These are phyloP conservation scores for Oreotrochilus melanogaster DNA, from an alignment of 2,113 vertebrate species.

Conservation along the genomic window DNA sequence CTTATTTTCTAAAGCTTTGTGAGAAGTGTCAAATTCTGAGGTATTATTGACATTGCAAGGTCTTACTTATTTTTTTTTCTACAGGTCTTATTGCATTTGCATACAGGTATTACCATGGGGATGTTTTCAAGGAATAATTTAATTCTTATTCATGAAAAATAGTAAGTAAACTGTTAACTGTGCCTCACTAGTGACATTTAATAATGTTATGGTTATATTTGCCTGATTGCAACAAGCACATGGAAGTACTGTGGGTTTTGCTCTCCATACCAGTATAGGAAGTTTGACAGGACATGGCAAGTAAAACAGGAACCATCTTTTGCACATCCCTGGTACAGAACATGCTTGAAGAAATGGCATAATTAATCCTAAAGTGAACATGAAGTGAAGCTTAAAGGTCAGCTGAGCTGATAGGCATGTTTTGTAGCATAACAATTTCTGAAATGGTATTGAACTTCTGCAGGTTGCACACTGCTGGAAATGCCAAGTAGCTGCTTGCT, in stretches of 20 bases:
- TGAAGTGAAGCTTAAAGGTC: slow-evolving; percentile 38
- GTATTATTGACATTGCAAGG: neutral
- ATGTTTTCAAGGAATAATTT: neutral
- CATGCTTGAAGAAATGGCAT: neutral
- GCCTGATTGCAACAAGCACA: neutral
- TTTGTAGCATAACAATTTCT: slow-evolving; percentile 15
- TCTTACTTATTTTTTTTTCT: no score
- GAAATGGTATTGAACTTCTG: neutral
- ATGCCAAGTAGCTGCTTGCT: slow-evolving; percentile 27
- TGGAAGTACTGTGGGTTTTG: neutral
- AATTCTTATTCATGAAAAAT: neutral
- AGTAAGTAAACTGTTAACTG: neutral
- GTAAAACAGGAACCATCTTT: neutral
- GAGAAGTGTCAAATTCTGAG: neutral
- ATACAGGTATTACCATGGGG: neutral
- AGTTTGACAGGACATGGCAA: neutral
- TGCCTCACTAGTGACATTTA: neutral
- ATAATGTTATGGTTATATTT: neutral
- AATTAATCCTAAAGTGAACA: slow-evolving; percentile 23
- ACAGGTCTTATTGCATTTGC: neutral
- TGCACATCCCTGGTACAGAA: neutral
- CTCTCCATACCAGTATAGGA: neutral
- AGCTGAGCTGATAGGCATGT: neutral
- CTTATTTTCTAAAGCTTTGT: neutral
- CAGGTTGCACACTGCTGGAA: neutral